Base-by-base conservation (phyloP, 2,797 vertebrate species). In the Liasis olivaceus region DNA sequence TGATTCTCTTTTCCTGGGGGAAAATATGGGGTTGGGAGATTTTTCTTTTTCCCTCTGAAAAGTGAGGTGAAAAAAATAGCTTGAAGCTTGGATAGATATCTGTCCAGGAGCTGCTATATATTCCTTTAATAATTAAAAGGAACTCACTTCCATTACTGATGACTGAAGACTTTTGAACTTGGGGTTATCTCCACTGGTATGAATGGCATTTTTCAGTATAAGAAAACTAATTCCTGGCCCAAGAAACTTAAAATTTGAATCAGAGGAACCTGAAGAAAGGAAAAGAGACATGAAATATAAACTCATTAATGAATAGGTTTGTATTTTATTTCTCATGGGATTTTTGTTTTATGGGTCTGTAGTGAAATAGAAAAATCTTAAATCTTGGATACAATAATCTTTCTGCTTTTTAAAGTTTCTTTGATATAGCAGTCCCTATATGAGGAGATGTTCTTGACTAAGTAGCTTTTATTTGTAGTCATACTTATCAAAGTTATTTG, bases 391-490 rank as follows among this genome's bases (percentile, higher is more conserved):
- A 92, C 90, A 92, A 24, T 81, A 42, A 4, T 58, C 1, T 14
- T 91, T 5, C 0, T 42, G 58, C 60, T 64, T 14, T 15, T 31
- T 69, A 28, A 51, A 28, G 20, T 81, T 81, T 81, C 15, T 88
- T 13, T 89, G 85, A 64, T 24, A 90, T 22, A 47, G 4, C 22
- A 94, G 0, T 72, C 26, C 1, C n/a, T 2, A 89, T 88, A 92
- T 1, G 31, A 77, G 47, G 66, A 86, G 85, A 93, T 58, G 1
- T 92, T 92, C 88, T 28, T 93, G 3, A 69, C 85, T 88, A 84
- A 51, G 2, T 0, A 88, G 90, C 92, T 31, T 81, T 36, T 91
- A 42, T 81, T 94, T 94, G 15, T 89, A 91, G 89, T 69, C 63
- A 63, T 13, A 0, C 93, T 54, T 66, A 5, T 63, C 2, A 47